Base-by-base conservation (phyloP, 1,140 invertebrate species). In the Drosophila seguyi region DNA sequence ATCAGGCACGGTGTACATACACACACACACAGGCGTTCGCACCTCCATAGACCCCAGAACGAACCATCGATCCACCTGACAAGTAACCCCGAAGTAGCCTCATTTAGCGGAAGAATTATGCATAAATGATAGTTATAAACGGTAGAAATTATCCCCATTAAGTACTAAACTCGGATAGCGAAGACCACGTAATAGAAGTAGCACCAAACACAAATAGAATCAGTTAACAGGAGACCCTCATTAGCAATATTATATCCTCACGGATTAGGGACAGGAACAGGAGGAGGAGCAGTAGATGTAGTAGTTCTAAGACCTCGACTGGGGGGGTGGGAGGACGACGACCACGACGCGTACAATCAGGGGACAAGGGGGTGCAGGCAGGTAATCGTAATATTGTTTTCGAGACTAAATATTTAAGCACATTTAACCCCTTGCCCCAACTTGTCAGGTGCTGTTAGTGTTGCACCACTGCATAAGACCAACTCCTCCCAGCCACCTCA, bases 401-500 rank as follows among this genome's bases (percentile, higher is more conserved):
- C 38, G 29, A 63, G 61, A 50, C 45, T n/a, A 52, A 68, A 68
- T 68, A 52, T 27, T 42, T 25, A n/a, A 50, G 36, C 29, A 29
- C 4, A 27, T n/a, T n/a, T n/a, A n/a, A 13, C 44, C 27, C 27
- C 47, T 25, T n/a, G 59, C 42, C 42, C 45, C 22, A 3, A 47
- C 61, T 66, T 69, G 66, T 69, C 66, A 38, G 66, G 62, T 55
- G 62, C 22, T 42, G 10, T 20, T n/a, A n/a, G n/a, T n/a, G n/a
- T n/a, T n/a, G 31, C 48, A n/a, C 31, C 42, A 31, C 20, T 38
- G 57, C 39, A 45, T 31, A 16, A 38, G n/a, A 13, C 45, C 58
- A 11, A 14, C 29, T 29, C 18, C n/a, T 25, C 13, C 16, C 29
- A 13, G 11, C 18, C 18, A 20, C 41, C 18, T 13, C n/a, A n/a